Evolutionary conservation across 2,113 vertebrate genomes (phyloP).

Genomic region (Nipponia nippon): DNA sequence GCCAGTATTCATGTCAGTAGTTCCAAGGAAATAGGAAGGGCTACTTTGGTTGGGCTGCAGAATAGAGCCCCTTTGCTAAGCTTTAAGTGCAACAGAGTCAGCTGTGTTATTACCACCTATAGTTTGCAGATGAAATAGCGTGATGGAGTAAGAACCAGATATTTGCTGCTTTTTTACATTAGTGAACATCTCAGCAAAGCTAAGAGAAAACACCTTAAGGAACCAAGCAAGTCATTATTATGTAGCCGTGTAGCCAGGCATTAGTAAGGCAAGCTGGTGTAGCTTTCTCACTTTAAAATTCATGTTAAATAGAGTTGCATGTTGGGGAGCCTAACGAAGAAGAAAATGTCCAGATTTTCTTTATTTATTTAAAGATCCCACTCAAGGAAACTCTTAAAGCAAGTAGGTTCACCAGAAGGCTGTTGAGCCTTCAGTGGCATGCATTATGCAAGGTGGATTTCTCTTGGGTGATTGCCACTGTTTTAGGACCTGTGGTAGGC

Average conservation of each 20-base stretch:
- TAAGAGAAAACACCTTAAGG: not conserved
- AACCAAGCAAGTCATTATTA: not conserved
- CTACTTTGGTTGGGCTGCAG: not conserved
- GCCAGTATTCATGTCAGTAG: not conserved
- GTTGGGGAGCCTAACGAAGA: not conserved
- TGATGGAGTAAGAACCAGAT: not conserved
- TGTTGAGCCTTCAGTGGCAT: slow-evolving; percentile 26
- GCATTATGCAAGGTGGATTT: slow-evolving; percentile 17
- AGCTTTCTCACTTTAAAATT: not conserved
- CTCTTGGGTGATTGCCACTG: slow-evolving; percentile 28
- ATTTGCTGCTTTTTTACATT: not conserved
- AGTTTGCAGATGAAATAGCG: not conserved
- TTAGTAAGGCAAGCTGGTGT: not conserved
- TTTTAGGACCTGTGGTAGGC: slow-evolving; percentile 37
- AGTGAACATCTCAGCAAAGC: not conserved
- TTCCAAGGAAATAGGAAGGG: not conserved
- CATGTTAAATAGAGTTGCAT: not conserved
- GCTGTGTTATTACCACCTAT: not conserved
- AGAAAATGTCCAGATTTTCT: slow-evolving; percentile 40
- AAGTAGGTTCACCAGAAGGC: slow-evolving; percentile 55
- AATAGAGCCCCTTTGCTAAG: not conserved
- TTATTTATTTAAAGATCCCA: slow-evolving; percentile 62
- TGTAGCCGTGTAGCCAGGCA: not conserved
- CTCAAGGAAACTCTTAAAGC: slow-evolving; percentile 37
- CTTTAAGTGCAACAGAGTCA: not conserved